Conservation (phyloP, 2,797 vertebrate genomes). For the Scleropages formosus region DNA sequence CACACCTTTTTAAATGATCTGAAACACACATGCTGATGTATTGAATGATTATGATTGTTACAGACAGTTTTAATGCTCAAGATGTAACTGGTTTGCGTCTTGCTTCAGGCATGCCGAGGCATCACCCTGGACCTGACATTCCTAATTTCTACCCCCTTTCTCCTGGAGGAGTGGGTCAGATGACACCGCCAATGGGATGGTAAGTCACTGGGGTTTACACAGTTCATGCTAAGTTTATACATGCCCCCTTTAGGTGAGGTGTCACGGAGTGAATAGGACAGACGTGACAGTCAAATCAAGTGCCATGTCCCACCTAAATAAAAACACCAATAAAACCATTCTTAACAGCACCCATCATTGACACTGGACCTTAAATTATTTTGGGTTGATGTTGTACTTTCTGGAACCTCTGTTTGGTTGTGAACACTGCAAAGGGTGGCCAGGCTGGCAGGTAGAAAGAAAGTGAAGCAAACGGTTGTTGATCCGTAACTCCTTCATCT, state of each 20-base stretch:
- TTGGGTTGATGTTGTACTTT: background rate
- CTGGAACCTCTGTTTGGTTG: background rate
- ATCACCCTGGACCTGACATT: conserved; percentile 91
- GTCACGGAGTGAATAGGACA: background rate
- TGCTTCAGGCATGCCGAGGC: conserved; percentile 85
- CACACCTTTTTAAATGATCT: too few relatives aligned
- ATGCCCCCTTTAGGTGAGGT: background rate
- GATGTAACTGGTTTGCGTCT: conserved; percentile 10
- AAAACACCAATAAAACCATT: background rate
- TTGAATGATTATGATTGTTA: background rate
- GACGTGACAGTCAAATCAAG: too few relatives aligned
- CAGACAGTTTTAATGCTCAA: background rate
- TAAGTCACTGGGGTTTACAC: conserved; percentile 65
- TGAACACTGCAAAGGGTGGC: background rate
- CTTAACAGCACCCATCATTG: background rate
- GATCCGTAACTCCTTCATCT: conserved; percentile 66
- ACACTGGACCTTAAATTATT: background rate
- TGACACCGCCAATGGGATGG: conserved; percentile 96
- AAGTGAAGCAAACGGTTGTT: conserved; percentile 46
- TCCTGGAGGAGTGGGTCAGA: conserved; percentile 91
- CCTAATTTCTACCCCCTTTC: conserved; percentile 94
- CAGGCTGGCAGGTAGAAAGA: background rate
- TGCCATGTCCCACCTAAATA: too few relatives aligned
- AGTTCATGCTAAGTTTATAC: background rate
- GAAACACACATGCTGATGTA: background rate